phyloP scores from a whole-genome alignment of 2,113 vertebrate species.

The Acinonyx jubatus region DNA sequence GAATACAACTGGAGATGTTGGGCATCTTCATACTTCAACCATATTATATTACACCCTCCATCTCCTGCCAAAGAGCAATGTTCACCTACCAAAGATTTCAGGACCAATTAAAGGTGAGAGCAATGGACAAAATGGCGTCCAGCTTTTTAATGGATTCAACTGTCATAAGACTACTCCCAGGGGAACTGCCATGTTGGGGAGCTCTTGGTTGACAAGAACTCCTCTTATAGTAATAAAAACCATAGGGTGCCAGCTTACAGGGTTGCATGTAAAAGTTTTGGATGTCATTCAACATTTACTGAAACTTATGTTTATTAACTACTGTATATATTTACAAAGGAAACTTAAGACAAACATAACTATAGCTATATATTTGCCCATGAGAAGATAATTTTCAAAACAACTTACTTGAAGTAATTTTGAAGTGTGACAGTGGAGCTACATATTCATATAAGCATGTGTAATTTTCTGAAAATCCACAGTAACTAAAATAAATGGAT shows the following conservation, averaged over 20 bases:
- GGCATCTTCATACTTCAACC: neutral
- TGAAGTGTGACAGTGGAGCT: neutral
- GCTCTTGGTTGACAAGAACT: neutral
- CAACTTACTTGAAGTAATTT: neutral
- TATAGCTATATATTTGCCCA: neutral
- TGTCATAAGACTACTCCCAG: neutral
- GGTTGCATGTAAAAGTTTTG: neutral
- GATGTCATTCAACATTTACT: neutral
- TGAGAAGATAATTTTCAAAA: neutral
- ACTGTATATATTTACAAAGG: neutral
- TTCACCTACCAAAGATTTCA: neutral
- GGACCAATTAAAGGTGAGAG: neutral
- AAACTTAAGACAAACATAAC: neutral
- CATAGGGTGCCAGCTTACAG: neutral
- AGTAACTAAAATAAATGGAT: neutral
- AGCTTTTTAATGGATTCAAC: neutral
- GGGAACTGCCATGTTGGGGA: neutral
- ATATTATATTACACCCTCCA: too few relatives aligned
- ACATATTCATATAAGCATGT: neutral
- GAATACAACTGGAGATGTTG: neutral
- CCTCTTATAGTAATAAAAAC: neutral
- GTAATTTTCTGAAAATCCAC: neutral
- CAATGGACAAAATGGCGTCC: neutral
- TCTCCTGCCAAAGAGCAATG: neutral
- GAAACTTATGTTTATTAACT: neutral